Conservation (phyloP, 2,888 invertebrate genomes). For the Ganaspis brasiliensis region DNA sequence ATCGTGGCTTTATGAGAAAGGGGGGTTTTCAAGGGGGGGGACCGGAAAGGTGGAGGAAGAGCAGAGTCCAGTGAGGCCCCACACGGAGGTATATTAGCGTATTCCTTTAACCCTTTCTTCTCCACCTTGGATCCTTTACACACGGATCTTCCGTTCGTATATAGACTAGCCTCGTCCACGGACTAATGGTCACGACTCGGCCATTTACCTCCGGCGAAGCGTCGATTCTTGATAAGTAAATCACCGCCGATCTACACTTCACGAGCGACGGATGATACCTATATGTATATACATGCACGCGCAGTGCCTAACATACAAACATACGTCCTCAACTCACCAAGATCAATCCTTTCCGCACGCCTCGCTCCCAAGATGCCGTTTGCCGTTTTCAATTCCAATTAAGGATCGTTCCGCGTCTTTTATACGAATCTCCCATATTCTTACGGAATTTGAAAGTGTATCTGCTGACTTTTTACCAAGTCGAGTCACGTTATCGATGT, state of each 20-base stretch:
- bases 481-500: conserved; percentile 42
- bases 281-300: conserved; percentile 35
- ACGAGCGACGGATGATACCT: conserved; percentile 78
- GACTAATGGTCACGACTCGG: conserved; percentile 84
- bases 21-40: conserved; percentile 10
- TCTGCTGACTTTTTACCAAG: conserved; percentile 33
- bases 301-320: conserved; percentile 29
- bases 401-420: conserved; percentile 34
- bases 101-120: conserved; percentile 55
- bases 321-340: conserved; percentile 39
- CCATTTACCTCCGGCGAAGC: conserved; percentile 85
- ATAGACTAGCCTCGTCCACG: conserved; percentile 67
- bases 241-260: conserved; percentile 83
- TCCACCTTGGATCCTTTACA: conserved; percentile 54
- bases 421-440: conserved; percentile 33
- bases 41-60: conserved; percentile 53
- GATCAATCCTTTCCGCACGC: conserved; percentile 44
- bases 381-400: conserved; percentile 44
- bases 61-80: conserved; percentile 52
- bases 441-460: conserved; percentile 35
- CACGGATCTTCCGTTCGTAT: conserved; percentile 55
- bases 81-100: conserved; percentile 62
- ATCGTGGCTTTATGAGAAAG: not conserved
- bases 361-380: conserved; percentile 41
- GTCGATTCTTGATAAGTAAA: conserved; percentile 83